phyloP scores from a whole-genome alignment of 35 echinoderm and acorn worm species.

The Ophioderma brevispina region DNA sequence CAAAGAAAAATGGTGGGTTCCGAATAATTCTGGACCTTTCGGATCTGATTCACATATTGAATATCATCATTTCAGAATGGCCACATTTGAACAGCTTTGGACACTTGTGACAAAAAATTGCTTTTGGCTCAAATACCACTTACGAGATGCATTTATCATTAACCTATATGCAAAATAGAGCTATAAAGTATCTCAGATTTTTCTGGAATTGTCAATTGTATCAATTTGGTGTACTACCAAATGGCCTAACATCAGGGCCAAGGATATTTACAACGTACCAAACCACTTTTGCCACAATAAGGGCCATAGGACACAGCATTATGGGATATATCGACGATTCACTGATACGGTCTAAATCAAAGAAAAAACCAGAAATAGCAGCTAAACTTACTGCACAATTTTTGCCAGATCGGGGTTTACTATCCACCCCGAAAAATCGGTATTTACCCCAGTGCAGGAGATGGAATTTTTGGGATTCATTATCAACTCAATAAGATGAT shows the following conservation, averaged over 20 bases:
- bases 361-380: neutral
- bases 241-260: slow-evolving; percentile 61
- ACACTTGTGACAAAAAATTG: slow-evolving; percentile 54
- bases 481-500: slow-evolving; percentile 40
- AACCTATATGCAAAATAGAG: slow-evolving; percentile 21
- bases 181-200: slow-evolving; percentile 64
- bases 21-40: slow-evolving; percentile 71
- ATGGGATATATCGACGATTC: slow-evolving; percentile 44
- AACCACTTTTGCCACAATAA: slow-evolving; percentile 5
- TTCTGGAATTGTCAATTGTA: slow-evolving; percentile 36
- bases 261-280: slow-evolving; percentile 70
- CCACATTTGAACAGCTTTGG: slow-evolving; percentile 42
- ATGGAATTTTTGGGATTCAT: slow-evolving; percentile 54
- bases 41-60: slow-evolving; percentile 49
- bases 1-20: slow-evolving; percentile 60
- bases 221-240: slow-evolving; percentile 59
- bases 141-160: slow-evolving; percentile 69
- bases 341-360: slow-evolving; percentile 9
- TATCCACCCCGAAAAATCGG: slow-evolving; percentile 70
- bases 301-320: neutral
- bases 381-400: slow-evolving; percentile 18
- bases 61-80: slow-evolving; percentile 84
- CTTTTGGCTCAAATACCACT: slow-evolving; percentile 52
- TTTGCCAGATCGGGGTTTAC: slow-evolving; percentile 55
- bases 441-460: slow-evolving; percentile 29